Conservation (phyloP, 2,888 invertebrate genomes). For the Ditula angustiorana region DNA sequence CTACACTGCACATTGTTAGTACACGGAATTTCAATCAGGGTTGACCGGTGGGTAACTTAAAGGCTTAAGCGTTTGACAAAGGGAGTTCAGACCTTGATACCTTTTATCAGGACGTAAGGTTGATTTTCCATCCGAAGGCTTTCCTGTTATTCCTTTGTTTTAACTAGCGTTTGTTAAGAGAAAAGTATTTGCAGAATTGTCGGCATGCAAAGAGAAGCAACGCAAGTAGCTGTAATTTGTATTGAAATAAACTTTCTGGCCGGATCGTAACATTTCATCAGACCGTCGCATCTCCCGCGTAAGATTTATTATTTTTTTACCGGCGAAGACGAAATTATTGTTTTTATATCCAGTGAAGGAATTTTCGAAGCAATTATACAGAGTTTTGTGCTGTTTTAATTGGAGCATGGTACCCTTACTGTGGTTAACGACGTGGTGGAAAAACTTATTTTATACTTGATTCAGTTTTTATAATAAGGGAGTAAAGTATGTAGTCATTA, state of each 20-base stretch:
- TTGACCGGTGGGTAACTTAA: conserved; percentile 14
- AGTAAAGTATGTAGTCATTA: conserved; percentile 21
- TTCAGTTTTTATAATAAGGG: conserved; percentile 48
- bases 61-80: conserved; percentile 40
- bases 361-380: conserved; percentile 83
- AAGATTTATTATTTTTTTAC: conserved; percentile 83
- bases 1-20: conserved; percentile 76
- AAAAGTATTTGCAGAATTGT: conserved; percentile 83
- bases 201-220: conserved; percentile 77
- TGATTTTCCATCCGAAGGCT: conserved; percentile 38
- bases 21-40: conserved; percentile 85
- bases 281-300: conserved; percentile 62
- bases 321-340: conserved; percentile 79
- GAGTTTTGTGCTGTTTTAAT: conserved; percentile 80
- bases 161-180: conserved; percentile 66
- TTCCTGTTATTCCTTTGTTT: conserved; percentile 47
- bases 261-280: conserved; percentile 82
- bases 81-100: conserved; percentile 41
- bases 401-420: conserved; percentile 67
- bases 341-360: conserved; percentile 81
- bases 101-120: conserved; percentile 41
- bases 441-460: conserved; percentile 65
- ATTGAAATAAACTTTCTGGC: conserved; percentile 83
- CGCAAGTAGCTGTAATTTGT: conserved; percentile 84
- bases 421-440: conserved; percentile 73